Percentiles rank a stretch among this genome's conserved stretches.
Evolutionary conservation across 2,113 vertebrate species (phyloP).

Genomic region (Capra hircus): DNA sequence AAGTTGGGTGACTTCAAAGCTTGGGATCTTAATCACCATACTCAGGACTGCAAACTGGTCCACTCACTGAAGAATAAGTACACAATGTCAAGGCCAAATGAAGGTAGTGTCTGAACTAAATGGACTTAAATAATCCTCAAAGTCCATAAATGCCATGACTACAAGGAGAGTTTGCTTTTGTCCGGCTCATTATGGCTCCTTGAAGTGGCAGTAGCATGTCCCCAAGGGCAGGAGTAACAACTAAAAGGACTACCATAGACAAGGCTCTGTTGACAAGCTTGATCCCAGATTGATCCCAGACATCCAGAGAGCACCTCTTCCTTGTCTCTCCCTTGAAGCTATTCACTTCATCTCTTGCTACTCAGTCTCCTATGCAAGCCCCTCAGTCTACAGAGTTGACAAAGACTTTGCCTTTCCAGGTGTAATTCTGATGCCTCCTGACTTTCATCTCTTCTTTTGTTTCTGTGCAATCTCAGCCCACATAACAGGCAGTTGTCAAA

Average conservation of each 20-base stretch:
- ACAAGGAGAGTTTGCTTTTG: background rate
- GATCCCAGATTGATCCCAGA: background rate
- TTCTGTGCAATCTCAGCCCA: background rate
- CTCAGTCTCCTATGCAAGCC: background rate
- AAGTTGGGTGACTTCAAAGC: conserved; percentile 18
- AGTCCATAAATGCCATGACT: background rate
- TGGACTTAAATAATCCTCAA: background rate
- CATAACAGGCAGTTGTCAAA: background rate
- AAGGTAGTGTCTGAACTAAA: background rate
- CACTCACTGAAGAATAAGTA: background rate
- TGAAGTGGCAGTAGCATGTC: background rate
- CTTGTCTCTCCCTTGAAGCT: background rate
- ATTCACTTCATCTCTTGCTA: background rate
- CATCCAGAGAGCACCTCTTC: background rate
- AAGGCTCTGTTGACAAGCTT: background rate
- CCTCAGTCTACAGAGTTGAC: background rate
- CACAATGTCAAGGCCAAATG: background rate
- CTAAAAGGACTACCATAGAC: background rate
- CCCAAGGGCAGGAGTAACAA: background rate
- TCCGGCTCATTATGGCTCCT: background rate
- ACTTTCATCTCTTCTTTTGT: background rate
- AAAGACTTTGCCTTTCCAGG: background rate
- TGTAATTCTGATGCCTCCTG: background rate
- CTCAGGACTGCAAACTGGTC: background rate
- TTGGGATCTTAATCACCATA: background rate